Evolutionary conservation across 2,797 vertebrate species (phyloP).

Genomic region (Acrossocheilus wenchowensis): DNA sequence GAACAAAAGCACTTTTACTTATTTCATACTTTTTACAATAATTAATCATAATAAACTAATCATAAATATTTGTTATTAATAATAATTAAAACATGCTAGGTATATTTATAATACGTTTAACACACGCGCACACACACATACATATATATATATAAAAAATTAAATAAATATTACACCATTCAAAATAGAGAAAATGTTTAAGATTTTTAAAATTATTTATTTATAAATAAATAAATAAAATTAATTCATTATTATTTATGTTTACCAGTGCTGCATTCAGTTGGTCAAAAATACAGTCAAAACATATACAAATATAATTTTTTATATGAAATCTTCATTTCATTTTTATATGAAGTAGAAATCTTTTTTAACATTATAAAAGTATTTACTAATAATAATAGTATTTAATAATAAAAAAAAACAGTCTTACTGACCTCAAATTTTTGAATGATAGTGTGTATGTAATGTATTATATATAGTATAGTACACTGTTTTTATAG

Average conservation of each 20-base stretch:
- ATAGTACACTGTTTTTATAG: background rate
- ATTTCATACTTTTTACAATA: background rate
- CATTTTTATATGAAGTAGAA: background rate
- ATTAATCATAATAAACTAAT: background rate
- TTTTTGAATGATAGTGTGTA: background rate
- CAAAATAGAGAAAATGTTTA: too few relatives aligned
- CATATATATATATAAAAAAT: too few relatives aligned
- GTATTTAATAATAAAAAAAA: background rate
- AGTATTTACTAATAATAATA: too few relatives aligned
- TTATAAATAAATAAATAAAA: too few relatives aligned
- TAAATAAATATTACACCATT: too few relatives aligned
- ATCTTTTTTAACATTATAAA: background rate
- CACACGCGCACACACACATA: too few relatives aligned
- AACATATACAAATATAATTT: background rate
- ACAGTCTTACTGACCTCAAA: background rate
- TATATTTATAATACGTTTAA: background rate
- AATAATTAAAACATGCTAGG: background rate
- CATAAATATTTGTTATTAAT: background rate
- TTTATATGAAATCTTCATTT: background rate
- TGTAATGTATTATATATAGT: background rate
- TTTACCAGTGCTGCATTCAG: background rate
- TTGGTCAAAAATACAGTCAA: background rate
- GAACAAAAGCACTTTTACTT: background rate
- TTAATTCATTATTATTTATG: background rate
- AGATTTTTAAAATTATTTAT: too few relatives aligned